Conservation (phyloP, 2,888 invertebrate species). For the Eumerus sabulonum region DNA sequence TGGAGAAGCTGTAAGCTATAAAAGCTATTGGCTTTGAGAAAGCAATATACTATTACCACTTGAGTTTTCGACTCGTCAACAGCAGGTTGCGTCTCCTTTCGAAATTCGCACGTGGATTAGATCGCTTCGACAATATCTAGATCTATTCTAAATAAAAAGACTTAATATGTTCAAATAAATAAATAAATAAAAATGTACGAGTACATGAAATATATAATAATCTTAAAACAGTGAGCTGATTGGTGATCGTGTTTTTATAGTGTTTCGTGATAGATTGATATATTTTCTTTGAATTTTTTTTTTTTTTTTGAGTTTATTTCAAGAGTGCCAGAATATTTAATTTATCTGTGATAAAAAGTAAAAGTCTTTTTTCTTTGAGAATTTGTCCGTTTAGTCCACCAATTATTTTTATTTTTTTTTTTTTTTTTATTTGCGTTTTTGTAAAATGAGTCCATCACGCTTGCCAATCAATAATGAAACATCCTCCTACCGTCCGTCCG, state of each 20-base stretch:
- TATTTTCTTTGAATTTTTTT: too few species aligned
- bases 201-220: too few species aligned
- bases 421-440: not conserved
- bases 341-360: constrained; percentile 17
- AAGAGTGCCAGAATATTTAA: not conserved
- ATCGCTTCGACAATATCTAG: constrained; percentile 3
- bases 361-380: not conserved
- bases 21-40: constrained; percentile 35
- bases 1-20: constrained; percentile 26
- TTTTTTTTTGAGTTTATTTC: too few species aligned
- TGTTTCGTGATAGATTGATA: too few species aligned
- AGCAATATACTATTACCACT: constrained; percentile 47
- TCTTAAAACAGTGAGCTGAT: too few species aligned
- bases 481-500: constrained; percentile 37
- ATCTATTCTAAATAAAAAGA: not conserved
- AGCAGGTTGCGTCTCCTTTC: not conserved
- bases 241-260: too few species aligned
- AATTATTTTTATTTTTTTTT: too few species aligned
- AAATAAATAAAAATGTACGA: too few species aligned
- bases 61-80: constrained; percentile 49
- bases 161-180: too few species aligned
- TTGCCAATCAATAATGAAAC: constrained; percentile 37
- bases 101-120: constrained; percentile 5
- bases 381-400: too few species aligned
- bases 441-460: constrained; percentile 46